These are phyloP conservation scores for Cololabis saira DNA, from an alignment of 2,113 vertebrate species.

Conservation along the genomic window DNA sequence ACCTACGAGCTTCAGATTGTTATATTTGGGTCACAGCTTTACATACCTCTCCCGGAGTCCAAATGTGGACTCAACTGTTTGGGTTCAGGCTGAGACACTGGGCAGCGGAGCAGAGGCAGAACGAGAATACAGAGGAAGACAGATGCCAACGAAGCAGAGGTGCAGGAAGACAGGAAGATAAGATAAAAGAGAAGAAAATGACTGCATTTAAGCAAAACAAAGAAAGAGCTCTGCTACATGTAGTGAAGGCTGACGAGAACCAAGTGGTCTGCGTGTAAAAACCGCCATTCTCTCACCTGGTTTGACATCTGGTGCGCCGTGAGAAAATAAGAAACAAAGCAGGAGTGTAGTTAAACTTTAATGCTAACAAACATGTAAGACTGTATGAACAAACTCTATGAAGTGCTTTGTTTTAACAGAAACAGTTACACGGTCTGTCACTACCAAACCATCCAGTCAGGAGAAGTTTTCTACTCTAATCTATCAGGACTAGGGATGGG, in stretches of 20 bases:
- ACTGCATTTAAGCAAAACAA: not conserved
- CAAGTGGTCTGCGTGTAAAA: not conserved
- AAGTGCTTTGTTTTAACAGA: not conserved
- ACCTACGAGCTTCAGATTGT: not conserved
- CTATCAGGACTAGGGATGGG: not conserved
- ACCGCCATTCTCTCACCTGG: slow-evolving; percentile 57
- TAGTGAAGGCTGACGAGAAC: not conserved
- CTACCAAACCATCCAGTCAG: not conserved
- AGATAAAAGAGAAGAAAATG: not conserved
- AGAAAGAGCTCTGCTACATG: not conserved
- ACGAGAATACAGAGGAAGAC: slow-evolving; percentile 16
- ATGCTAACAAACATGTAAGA: not conserved
- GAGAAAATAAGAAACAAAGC: slow-evolving; percentile 18
- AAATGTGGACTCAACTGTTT: slow-evolving; percentile 63
- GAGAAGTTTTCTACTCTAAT: slow-evolving; percentile 19
- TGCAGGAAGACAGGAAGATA: not conserved
- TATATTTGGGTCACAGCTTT: not conserved
- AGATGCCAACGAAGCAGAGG: not conserved
- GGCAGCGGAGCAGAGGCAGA: slow-evolving; percentile 37
- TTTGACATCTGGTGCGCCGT: slow-evolving; percentile 50
- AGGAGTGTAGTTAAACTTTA: slow-evolving; percentile 9
- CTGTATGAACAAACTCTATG: too few relatives aligned
- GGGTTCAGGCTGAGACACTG: slow-evolving; percentile 63
- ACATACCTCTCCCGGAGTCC: slow-evolving; percentile 69
- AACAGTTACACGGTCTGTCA: slow-evolving; percentile 7